Evolutionary conservation across 92 coral and sea anemone species (phyloP).

Genomic region (Blastomussa wellsi): DNA sequence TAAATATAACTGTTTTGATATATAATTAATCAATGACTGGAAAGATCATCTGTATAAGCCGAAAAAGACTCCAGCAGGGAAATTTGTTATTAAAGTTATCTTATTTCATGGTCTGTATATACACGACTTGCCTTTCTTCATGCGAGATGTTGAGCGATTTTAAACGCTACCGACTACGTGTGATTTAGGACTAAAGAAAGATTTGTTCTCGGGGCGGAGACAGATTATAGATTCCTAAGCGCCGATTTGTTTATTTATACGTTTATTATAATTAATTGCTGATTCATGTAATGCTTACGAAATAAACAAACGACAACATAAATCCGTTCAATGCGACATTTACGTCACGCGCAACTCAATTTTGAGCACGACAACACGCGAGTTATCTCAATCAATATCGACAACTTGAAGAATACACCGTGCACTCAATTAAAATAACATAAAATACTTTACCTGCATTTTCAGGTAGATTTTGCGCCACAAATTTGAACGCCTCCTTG

Average conservation of each 20-base stretch:
- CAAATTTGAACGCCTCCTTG: slow-evolving; percentile 47
- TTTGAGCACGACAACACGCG: neutral
- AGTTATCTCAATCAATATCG: neutral
- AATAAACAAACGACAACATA: neutral
- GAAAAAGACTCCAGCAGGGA: neutral
- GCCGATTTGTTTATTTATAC: neutral
- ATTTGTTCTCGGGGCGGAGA: neutral
- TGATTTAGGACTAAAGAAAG: neutral
- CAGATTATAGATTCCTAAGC: neutral
- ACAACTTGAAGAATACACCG: slow-evolving; percentile 15
- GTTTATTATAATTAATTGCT: neutral
- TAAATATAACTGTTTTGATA: neutral
- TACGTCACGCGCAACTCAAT: neutral
- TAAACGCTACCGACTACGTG: neutral
- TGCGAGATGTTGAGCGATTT: neutral
- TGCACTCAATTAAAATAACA: neutral
- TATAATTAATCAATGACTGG: neutral
- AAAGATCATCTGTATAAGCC: neutral
- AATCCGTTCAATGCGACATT: neutral
- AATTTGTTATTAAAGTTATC: neutral
- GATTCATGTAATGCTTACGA: neutral
- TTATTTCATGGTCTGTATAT: neutral
- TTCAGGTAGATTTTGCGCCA: slow-evolving; percentile 45
- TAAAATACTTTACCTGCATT: slow-evolving; percentile 42
- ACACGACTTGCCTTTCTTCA: neutral